Evolutionary conservation across 2,113 vertebrate species (phyloP).

Genomic region (Siniperca chuatsi): DNA sequence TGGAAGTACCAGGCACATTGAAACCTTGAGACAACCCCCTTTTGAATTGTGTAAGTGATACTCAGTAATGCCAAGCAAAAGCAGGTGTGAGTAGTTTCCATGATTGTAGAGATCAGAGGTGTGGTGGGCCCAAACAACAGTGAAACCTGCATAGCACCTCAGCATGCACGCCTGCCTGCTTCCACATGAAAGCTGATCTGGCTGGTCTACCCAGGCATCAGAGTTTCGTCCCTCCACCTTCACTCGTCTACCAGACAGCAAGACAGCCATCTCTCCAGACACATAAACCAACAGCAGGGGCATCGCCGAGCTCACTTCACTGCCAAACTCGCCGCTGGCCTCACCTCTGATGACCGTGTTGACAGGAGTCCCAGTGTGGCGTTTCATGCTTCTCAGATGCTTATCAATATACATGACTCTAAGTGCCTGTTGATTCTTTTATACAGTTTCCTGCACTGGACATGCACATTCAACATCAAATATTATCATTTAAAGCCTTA

Average conservation of each 20-base stretch:
- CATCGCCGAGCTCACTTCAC: slow-evolving; percentile 7
- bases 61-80: slow-evolving; percentile 20
- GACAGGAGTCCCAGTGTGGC: slow-evolving; percentile 50
- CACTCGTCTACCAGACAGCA: slow-evolving; percentile 38
- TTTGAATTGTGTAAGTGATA: slow-evolving; percentile 51
- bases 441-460: slow-evolving; percentile 7
- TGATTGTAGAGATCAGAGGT: slow-evolving; percentile 5
- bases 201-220: neutral
- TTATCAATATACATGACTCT: slow-evolving; percentile 65
- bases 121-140: slow-evolving; percentile 2
- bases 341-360: slow-evolving; percentile 45
- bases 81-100: slow-evolving; percentile 18
- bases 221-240: neutral
- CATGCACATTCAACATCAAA: neutral
- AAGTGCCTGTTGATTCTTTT: slow-evolving; percentile 38
- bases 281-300: slow-evolving; percentile 34
- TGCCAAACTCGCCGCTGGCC: slow-evolving; percentile 10
- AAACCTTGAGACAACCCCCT: slow-evolving; percentile 36
- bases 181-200: slow-evolving; percentile 62
- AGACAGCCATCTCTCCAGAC: slow-evolving; percentile 14
- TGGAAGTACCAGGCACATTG: neutral
- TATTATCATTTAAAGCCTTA: neutral
- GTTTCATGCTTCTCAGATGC: slow-evolving; percentile 56
- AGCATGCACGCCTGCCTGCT: slow-evolving; percentile 31
- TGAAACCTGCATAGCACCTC: slow-evolving; percentile 32